Evolutionary conservation across 2,113 vertebrate genomes (phyloP).

Genomic region (Poeciliopsis turrubarensis): DNA sequence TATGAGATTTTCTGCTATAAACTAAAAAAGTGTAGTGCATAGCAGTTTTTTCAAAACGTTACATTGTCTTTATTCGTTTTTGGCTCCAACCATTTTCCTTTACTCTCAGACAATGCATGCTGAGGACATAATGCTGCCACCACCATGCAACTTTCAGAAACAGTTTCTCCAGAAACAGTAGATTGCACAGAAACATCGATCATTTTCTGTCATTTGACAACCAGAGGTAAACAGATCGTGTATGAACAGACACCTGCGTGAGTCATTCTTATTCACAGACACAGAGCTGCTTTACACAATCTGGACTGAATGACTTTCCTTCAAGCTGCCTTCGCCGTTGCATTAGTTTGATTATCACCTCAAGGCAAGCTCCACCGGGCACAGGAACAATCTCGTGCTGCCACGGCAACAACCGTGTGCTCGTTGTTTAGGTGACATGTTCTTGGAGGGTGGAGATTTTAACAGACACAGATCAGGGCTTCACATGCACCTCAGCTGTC

Average conservation of each 20-base stretch:
- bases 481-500: conserved; percentile 10
- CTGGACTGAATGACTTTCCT: conserved; percentile 11
- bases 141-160: neutral
- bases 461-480: neutral
- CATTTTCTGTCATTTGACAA: conserved; percentile 1
- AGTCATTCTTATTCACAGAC: neutral
- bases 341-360: conserved; percentile 24
- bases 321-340: conserved; percentile 8
- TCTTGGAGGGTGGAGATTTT: neutral
- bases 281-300: neutral
- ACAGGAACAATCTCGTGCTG: conserved; percentile 26
- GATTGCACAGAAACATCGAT: neutral
- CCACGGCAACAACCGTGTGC: conserved; percentile 16
- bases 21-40: no score
- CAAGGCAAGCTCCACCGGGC: conserved; percentile 10
- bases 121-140: no score
- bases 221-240: neutral
- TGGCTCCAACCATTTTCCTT: no score
- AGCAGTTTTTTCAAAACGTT: no score
- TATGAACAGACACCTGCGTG: neutral
- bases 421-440: neutral
- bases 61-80: no score
- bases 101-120: no score
- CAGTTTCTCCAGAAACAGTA: neutral
- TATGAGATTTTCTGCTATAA: no score